Base-by-base conservation (phyloP, 2,113 vertebrate genomes). In the Pipa parva region DNA sequence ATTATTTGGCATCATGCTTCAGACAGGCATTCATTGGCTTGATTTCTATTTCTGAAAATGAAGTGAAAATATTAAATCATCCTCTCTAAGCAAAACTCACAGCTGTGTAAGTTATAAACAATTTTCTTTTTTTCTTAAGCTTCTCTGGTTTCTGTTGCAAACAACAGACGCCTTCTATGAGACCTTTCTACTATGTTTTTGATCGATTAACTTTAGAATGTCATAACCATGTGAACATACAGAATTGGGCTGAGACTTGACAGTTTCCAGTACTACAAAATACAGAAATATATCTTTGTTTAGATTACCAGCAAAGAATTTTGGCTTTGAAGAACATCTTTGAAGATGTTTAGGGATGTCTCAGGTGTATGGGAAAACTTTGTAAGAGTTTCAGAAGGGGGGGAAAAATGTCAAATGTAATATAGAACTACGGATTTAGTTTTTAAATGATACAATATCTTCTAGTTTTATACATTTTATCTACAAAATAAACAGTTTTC, bases 161-260 rank as follows among this genome's bases (percentile, higher is more conserved):
- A 45, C 46, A 22, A 11, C 15, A 49, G 46, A 49, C 3, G 12
- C 21, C 15, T 42, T n/a, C 20, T 22, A 31, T 26, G 17, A 51
- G 48, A 36, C 28, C 45, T 61, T 49, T 24, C n/a, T 31, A 36
- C 28, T 63, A 7, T 22, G 11, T 63, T 4, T 33, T 50, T 36
- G 26, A 15, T 46, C 4, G 22, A 29, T 28, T 61, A 25, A 29
- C 8, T 61, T 61, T 48, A 61, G 5, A 63, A 33, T 24, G 59
- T 31, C 7, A 17, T n/a, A n/a, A 50, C 31, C 25, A 18, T 28
- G 49, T 63, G 22, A 51, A 25, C 20, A 51, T 51, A 8, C 20
- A 4, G 18, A 63, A 50, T 49, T 4, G 4, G n/a, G n/a, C 5
- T 5, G 10, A 26, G 20, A 24, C 8, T n/a, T 24, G 22, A 39